phyloP scores from a whole-genome alignment of 2,797 vertebrate genomes.

The Selene dorsalis region DNA sequence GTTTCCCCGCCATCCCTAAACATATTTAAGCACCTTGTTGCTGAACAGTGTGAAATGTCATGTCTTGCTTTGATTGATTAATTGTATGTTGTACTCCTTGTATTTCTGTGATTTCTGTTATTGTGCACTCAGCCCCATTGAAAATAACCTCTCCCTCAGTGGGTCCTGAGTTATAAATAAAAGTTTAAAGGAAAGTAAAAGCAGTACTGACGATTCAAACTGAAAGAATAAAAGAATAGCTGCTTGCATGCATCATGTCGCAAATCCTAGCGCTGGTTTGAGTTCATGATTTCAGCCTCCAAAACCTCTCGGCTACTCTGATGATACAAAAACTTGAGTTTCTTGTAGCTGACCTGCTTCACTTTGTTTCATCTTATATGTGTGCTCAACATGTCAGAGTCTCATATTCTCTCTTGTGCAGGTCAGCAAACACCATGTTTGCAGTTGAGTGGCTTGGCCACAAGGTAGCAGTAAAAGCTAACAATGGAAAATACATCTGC shows the following conservation, averaged over 20 bases:
- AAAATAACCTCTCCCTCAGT: too few relatives aligned
- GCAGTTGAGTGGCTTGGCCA: constrained; percentile 93
- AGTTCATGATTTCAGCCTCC: background rate
- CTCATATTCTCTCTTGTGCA: constrained; percentile 62
- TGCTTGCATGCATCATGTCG: background rate
- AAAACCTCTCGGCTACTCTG: background rate
- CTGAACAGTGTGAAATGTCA: too few relatives aligned
- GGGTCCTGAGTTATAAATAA: too few relatives aligned
- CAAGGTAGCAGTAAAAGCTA: constrained; percentile 92
- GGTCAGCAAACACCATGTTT: constrained; percentile 91
- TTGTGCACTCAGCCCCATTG: too few relatives aligned
- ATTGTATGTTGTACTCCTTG: too few relatives aligned
- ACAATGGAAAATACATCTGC: constrained; percentile 95
- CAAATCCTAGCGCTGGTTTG: background rate
- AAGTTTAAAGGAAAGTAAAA: too few relatives aligned
- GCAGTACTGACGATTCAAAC: background rate
- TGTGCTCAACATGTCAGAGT: background rate
- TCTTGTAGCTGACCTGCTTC: background rate
- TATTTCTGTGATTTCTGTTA: too few relatives aligned
- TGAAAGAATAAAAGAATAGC: background rate
- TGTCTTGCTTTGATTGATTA: too few relatives aligned
- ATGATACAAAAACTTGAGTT: background rate
- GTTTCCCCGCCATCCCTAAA: too few relatives aligned
- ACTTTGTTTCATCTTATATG: background rate
- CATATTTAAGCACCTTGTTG: too few relatives aligned